A percentile compares a stretch with the other conserved stretches of the same genome.
These are phyloP conservation scores for Varecia variegata DNA, from an alignment of 2,797 vertebrate genomes.

Conservation along the genomic window DNA sequence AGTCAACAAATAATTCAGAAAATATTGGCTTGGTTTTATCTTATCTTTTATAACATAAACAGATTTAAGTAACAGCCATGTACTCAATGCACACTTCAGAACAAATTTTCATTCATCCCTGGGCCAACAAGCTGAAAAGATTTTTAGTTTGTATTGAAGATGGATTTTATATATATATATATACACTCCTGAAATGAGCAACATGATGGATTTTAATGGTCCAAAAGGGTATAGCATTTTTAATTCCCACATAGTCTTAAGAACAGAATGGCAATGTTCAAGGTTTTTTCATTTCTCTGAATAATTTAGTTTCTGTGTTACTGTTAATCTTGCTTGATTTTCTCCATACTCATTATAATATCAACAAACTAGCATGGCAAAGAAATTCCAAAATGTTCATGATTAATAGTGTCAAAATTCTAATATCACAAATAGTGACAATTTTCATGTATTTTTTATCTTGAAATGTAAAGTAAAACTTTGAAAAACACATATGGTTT, in stretches of 20 bases:
- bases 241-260: slow-evolving; percentile 52
- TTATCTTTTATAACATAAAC: slow-evolving; percentile 51
- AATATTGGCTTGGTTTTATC: slow-evolving; percentile 64
- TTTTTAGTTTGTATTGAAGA: slow-evolving; percentile 65
- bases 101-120: slow-evolving; percentile 64
- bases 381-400: neutral
- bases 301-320: slow-evolving; percentile 15
- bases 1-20: slow-evolving; percentile 67
- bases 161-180: neutral
- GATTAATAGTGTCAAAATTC: neutral
- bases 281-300: neutral
- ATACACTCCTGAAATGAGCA: neutral
- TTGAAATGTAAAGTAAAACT: neutral
- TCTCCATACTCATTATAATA: neutral
- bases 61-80: slow-evolving; percentile 68
- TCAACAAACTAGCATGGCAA: neutral
- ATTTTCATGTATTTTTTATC: neutral
- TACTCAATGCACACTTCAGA: slow-evolving; percentile 68
- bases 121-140: slow-evolving; percentile 37
- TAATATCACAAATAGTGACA: neutral
- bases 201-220: slow-evolving; percentile 50
- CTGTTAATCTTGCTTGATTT: slow-evolving; percentile 52
- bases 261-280: neutral
- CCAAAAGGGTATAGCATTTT: slow-evolving; percentile 52
- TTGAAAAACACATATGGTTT: neutral